A percentile compares a stretch with the other conserved stretches of the same genome.
phyloP scores from a whole-genome alignment of 2,888 invertebrate genomes.

The Drosophila sordidula region DNA sequence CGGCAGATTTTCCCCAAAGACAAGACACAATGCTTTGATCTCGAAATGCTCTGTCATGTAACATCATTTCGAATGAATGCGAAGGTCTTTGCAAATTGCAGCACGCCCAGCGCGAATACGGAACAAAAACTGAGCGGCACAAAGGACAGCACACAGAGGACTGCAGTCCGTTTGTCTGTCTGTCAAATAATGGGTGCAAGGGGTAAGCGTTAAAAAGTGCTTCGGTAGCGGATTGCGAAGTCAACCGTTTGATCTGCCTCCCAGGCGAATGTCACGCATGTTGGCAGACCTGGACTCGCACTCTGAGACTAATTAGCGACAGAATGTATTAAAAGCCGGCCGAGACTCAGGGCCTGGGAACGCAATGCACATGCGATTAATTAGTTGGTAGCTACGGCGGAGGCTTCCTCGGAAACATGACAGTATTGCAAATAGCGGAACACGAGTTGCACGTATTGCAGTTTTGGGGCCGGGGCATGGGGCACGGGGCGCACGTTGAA shows the following conservation, averaged over 20 bases:
- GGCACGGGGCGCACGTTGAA: background rate
- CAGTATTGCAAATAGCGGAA: constrained; percentile 23
- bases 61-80: constrained; percentile 15
- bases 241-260: constrained; percentile 67
- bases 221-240: constrained; percentile 23
- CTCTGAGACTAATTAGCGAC: constrained; percentile 44
- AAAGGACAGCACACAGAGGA: background rate
- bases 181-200: background rate
- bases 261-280: constrained; percentile 57
- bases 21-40: constrained; percentile 43
- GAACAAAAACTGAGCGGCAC: background rate
- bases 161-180: background rate
- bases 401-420: constrained; percentile 8
- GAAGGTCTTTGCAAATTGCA: background rate
- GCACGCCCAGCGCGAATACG: background rate
- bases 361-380: constrained; percentile 65
- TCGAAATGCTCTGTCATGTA: constrained; percentile 21
- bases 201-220: background rate
- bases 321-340: constrained; percentile 20
- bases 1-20: constrained; percentile 8
- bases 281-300: constrained; percentile 30
- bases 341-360: constrained; percentile 1
- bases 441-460: constrained; percentile 16
- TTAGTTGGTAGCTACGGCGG: constrained; percentile 42
- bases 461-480: background rate